Percentiles rank a stretch among this genome's conserved stretches.
These are phyloP conservation scores for Psittacula echo DNA, from an alignment of 2,797 vertebrate species.

Conservation along the genomic window DNA sequence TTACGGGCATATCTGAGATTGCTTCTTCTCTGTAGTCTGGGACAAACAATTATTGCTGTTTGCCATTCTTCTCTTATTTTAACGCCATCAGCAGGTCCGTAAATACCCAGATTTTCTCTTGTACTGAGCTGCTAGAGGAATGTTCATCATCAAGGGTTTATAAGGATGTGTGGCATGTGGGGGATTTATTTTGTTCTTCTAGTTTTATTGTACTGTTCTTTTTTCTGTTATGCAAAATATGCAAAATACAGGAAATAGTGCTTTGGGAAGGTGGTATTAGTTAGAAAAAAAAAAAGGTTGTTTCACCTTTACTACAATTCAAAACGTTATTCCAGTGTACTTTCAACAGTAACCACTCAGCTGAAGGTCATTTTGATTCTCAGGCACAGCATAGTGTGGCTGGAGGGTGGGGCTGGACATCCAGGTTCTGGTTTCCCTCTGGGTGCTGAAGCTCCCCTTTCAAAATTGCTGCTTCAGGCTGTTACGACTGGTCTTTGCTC, in stretches of 20 bases:
- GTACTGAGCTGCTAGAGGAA: not conserved
- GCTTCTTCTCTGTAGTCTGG: not conserved
- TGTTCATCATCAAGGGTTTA: not conserved
- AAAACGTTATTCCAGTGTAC: not conserved
- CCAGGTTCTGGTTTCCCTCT: not conserved
- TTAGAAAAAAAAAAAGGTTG: not conserved
- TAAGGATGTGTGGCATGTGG: not conserved
- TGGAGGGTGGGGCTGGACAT: conserved; percentile 20
- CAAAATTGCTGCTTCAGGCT: conserved; percentile 36
- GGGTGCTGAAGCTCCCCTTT: not conserved
- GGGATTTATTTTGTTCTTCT: not conserved
- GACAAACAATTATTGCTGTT: not conserved
- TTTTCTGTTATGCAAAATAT: not conserved
- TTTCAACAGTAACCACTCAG: not conserved
- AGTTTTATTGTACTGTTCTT: not conserved
- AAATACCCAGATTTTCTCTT: not conserved
- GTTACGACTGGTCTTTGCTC: not conserved
- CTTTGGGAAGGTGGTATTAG: not conserved
- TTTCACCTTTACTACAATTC: not conserved
- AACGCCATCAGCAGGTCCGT: not conserved
- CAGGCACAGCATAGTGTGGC: not conserved
- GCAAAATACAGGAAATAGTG: not conserved
- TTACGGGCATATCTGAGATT: not conserved
- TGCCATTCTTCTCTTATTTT: not conserved
- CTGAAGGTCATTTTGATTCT: conserved; percentile 26